Evolutionary conservation across 1,140 invertebrate species (phyloP).

Genomic region (Drosophila setifemur): DNA sequence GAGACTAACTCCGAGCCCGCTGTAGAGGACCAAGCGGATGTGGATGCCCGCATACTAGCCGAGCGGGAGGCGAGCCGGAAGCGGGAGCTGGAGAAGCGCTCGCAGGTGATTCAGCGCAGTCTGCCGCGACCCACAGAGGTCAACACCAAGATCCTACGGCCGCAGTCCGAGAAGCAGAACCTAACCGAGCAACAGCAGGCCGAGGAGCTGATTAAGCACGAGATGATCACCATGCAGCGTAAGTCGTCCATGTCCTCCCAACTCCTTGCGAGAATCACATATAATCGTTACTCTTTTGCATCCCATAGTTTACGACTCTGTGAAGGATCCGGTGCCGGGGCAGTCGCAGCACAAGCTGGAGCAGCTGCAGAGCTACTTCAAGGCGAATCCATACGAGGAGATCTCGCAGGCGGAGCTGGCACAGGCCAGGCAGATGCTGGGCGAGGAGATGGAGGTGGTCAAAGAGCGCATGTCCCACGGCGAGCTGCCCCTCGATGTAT

Average conservation of each 20-base stretch:
- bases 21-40: constrained; percentile 94
- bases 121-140: constrained; percentile 95
- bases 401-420: constrained; percentile 88
- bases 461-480: constrained; percentile 97
- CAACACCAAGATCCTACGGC: constrained; percentile 91
- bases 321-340: constrained; percentile 86
- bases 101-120: constrained; percentile 93
- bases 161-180: constrained; percentile 87
- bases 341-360: constrained; percentile 82
- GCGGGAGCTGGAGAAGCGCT: constrained; percentile 89
- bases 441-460: constrained; percentile 94
- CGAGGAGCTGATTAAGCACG: constrained; percentile 97
- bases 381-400: constrained; percentile 92
- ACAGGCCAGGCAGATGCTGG: constrained; percentile 87
- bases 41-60: constrained; percentile 87
- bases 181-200: constrained; percentile 96
- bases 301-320: constrained; percentile 88
- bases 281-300: not conserved
- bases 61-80: constrained; percentile 66
- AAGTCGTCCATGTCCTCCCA: not conserved
- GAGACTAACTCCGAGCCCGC: constrained; percentile 82
- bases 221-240: constrained; percentile 97
- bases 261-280: not conserved
- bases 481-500: constrained; percentile 94
- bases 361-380: constrained; percentile 87